phyloP scores from a whole-genome alignment of 2,797 vertebrate species.

The Ctenochaetus hawaiiensis region DNA sequence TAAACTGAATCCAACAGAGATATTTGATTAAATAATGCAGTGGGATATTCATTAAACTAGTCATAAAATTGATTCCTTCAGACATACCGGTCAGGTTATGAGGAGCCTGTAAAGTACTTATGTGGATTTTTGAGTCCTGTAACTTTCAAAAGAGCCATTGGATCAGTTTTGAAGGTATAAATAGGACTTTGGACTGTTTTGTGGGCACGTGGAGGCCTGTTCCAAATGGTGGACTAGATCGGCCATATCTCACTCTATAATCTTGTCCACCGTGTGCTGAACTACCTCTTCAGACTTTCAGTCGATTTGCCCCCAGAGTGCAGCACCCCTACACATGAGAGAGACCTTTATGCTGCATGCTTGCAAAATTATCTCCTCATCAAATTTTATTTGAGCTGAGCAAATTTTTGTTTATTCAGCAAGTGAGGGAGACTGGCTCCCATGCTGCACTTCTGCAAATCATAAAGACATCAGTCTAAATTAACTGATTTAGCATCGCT shows the following conservation, averaged over 20 bases:
- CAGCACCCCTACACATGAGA: slow-evolving; percentile 65
- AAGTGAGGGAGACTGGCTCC: slow-evolving; percentile 59
- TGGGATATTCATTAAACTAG: background rate
- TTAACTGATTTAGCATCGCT: slow-evolving; percentile 68
- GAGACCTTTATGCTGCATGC: slow-evolving; percentile 72
- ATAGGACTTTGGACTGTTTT: slow-evolving; percentile 28
- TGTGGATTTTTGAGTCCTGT: background rate
- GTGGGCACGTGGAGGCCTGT: slow-evolving; percentile 31
- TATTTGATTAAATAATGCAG: slow-evolving; percentile 28
- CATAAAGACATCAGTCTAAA: slow-evolving; percentile 76
- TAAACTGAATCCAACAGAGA: slow-evolving; percentile 19
- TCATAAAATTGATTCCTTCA: slow-evolving; percentile 5
- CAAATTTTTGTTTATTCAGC: slow-evolving; percentile 78
- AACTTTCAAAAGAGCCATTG: background rate
- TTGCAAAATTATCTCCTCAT: slow-evolving; percentile 84
- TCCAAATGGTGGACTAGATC: slow-evolving; percentile 36
- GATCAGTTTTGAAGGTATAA: slow-evolving; percentile 23
- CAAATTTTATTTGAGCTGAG: slow-evolving; percentile 81
- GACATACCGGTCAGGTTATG: background rate
- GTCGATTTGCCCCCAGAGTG: slow-evolving; percentile 52
- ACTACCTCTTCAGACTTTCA: slow-evolving; percentile 46
- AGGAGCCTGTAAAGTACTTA: background rate
- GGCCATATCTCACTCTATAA: slow-evolving; percentile 59
- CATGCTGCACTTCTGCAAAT: slow-evolving; percentile 68
- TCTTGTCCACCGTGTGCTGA: slow-evolving; percentile 59